Percentiles rank a stretch among this genome's conserved stretches.
Evolutionary conservation across 2,888 invertebrate species (phyloP).

Genomic region (Ellobium chinense): DNA sequence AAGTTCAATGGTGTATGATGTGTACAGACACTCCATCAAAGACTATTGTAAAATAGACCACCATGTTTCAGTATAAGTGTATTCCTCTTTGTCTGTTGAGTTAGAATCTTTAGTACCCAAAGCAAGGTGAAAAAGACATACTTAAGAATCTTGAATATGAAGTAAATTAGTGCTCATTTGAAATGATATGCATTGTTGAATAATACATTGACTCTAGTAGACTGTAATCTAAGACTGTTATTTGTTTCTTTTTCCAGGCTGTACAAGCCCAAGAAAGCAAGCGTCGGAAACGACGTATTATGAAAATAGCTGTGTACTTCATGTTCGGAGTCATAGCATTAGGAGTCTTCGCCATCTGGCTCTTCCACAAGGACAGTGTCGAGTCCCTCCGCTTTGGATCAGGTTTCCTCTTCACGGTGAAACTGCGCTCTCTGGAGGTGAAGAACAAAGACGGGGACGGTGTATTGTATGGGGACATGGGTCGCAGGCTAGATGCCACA

Average conservation of each 20-base stretch:
- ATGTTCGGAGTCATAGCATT: conserved; percentile 56
- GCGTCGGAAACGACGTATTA: conserved; percentile 55
- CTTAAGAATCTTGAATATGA: too few species aligned
- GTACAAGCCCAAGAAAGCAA: conserved; percentile 58
- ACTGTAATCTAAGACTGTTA: neutral
- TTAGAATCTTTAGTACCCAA: too few species aligned
- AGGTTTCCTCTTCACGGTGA: conserved; percentile 53
- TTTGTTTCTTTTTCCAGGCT: conserved; percentile 47
- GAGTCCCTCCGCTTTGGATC: conserved; percentile 51
- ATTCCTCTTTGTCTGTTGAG: too few species aligned
- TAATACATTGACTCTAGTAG: too few species aligned
- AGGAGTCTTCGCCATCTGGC: conserved; percentile 56
- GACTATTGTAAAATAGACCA: too few species aligned
- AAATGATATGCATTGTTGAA: too few species aligned
- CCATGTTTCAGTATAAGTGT: too few species aligned
- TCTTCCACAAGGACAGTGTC: conserved; percentile 54
- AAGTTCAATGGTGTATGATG: too few species aligned
- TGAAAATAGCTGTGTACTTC: conserved; percentile 56
- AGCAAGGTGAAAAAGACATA: too few species aligned
- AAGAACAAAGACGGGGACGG: conserved; percentile 50
- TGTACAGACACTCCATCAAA: too few species aligned
- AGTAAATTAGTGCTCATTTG: too few species aligned
- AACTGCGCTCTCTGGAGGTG: conserved; percentile 53
- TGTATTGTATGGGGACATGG: conserved; percentile 55
- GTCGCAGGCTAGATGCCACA: conserved; percentile 51